Conservation (phyloP, 1,140 invertebrate genomes). For the Carcinoscorpius rotundicauda region DNA sequence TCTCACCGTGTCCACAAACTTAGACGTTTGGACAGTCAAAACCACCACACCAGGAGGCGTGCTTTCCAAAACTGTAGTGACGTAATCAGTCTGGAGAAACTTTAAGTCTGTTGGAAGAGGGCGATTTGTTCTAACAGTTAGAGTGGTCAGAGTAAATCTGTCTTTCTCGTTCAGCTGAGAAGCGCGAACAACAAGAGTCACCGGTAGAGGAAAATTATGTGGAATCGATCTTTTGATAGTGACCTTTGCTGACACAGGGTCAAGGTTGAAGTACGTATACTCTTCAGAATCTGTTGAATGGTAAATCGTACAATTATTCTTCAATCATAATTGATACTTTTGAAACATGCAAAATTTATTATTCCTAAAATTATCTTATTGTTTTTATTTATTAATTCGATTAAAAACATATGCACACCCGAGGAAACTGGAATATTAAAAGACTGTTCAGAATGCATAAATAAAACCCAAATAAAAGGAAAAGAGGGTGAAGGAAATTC, state of each 20-base stretch:
- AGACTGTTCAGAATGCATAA: background rate
- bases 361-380: too few species aligned
- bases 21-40: constrained; percentile 38
- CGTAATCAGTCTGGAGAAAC: constrained; percentile 61
- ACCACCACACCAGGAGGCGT: constrained; percentile 45
- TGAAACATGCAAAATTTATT: background rate
- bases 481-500: background rate
- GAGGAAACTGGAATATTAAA: background rate
- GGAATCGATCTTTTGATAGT: constrained; percentile 45
- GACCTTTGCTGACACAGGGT: constrained; percentile 48
- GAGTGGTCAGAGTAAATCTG: constrained; percentile 67
- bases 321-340: too few species aligned
- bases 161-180: constrained; percentile 78
- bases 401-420: background rate
- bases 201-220: constrained; percentile 38
- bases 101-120: constrained; percentile 39
- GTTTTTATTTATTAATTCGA: background rate
- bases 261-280: constrained; percentile 39
- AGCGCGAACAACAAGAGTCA: constrained; percentile 65
- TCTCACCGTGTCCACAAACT: constrained; percentile 42
- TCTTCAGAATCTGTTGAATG: constrained; percentile 32
- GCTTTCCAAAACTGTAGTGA: constrained; percentile 58
- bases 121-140: constrained; percentile 42
- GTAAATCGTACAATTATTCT: background rate
- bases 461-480: constrained; percentile 1